Evolutionary conservation across 2,797 vertebrate genomes (phyloP), one percentile per base, ranked within the genome.

Genomic region (Threskiornis aethiopicus): DNA sequence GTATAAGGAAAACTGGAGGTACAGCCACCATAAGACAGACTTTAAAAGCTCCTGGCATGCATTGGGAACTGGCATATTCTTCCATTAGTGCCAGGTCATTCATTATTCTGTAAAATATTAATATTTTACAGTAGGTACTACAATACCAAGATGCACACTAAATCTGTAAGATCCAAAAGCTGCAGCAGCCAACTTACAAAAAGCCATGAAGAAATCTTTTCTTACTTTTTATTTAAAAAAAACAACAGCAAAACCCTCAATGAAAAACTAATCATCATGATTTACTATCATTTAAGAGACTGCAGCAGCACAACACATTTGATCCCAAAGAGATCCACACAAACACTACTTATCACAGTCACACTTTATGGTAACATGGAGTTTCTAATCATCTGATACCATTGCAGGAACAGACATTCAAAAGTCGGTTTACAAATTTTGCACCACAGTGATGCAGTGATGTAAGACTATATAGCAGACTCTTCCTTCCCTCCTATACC

Each of bases 361-460:
- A 65, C 12, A 54, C 35, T 70, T 61, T 1, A 44, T 3, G 25
- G 54, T 41, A 46, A 51, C 28, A 24, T 4, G 20, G 64, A 64
- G 61, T 9, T 76, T 13, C 25, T 61, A 16, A 67, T 35, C 26
- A 75, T 35, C 37, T 44, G 26, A 49, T 42, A 41, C 7, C 1
- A 2, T 1, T 69, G 58, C 57, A 88, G 41, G 24, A 75, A 64
- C 7, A 51, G 65, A 20, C 9, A 75, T 37, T 49, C 20, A 57
- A 88, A 89, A 90, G 22, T 13, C 22, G 15, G 2, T 49, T 75
- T 28, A 78, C 0, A 0, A 66, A 54, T 58, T 49, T 12, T 46
- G 57, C 25, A 39, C 11, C 25, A 6, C 0, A 0, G 39, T 51
- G 71, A 80, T 10, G 33, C 22, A 62, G 67, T 44, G 42, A 73